Evolutionary conservation across 2,797 vertebrate genomes (phyloP), one percentile per base, ranked within the genome.

Genomic region (Acanthis flammea): DNA sequence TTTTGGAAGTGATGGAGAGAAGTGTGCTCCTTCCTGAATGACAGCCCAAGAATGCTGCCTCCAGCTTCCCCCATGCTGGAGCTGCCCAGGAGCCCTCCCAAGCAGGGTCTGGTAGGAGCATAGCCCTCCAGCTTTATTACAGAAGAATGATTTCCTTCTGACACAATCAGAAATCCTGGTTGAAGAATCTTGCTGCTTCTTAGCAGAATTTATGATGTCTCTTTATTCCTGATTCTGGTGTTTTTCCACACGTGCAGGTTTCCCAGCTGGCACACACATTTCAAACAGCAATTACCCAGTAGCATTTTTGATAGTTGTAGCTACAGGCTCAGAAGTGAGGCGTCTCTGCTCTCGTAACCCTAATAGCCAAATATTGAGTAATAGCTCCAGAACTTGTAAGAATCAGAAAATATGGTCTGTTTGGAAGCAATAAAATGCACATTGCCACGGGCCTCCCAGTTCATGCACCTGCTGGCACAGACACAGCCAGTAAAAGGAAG

Each of bases 381-480:
- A 92, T n/a, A 88, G 28, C n/a, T 74, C 71, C 88, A 90, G 84
- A 87, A 82, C 68, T 79, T 60, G 35, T 82, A 82, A 82, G 55
- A 87, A 90, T 47, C 37, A 37, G 61, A 74, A 92, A 91, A 89
- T 85, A 75, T 0, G 1, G 8, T 33, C 68, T 87, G 65, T 72
- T 91, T 93, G 92, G 58, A 90, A 88, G 57, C 91, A 94, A 95
- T 92, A 88, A 95, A 95, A 83, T 25, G 27, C 79, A 85, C 51
- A 53, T 90, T 95, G 79, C 86, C 55, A 45, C 5, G 9, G 81
- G 72, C 82, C 77, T 92, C 68, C 50, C 47, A 15, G 78, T 45
- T 91, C 78, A 47, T 81, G 89, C 91, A 97, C 95, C 94, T 94
- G 91, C 91, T 94, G 92, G 92, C 88, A 77, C 75, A 93, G 92